Evolutionary conservation across 2,113 vertebrate species (phyloP).

Genomic region (Chaetops frenatus): DNA sequence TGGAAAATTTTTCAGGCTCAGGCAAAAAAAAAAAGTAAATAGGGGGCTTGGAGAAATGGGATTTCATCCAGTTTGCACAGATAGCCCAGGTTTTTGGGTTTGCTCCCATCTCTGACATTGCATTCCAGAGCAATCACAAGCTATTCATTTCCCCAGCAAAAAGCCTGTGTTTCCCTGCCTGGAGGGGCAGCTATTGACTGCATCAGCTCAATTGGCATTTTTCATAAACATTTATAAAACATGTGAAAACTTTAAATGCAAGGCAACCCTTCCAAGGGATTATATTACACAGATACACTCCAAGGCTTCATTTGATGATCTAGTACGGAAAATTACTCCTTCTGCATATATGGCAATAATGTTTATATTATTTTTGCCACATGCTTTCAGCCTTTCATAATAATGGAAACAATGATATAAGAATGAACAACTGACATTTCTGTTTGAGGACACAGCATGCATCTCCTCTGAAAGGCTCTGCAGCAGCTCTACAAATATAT

Average conservation of each 20-base stretch:
- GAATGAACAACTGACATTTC: slow-evolving; percentile 47
- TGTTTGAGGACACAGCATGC: slow-evolving; percentile 55
- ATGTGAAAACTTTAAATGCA: background rate
- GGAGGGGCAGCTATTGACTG: background rate
- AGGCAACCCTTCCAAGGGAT: background rate
- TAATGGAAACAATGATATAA: slow-evolving; percentile 57
- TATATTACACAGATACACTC: background rate
- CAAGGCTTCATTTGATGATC: background rate
- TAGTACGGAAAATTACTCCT: slow-evolving; percentile 14
- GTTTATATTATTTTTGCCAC: slow-evolving; percentile 51
- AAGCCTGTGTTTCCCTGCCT: background rate
- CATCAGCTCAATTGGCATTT: background rate
- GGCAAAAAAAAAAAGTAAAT: background rate
- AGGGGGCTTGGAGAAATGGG: background rate
- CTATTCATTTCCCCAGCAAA: background rate
- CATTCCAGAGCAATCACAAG: background rate
- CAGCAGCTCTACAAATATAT: background rate
- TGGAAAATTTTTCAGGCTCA: background rate
- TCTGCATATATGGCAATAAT: slow-evolving; percentile 41
- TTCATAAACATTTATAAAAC: background rate
- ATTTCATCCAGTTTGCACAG: background rate
- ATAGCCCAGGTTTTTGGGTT: background rate
- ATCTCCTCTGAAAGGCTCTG: background rate
- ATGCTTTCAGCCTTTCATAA: slow-evolving; percentile 54
- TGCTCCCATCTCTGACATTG: background rate